Conservation (phyloP, 2,888 invertebrate species). For the Eurytoma californica region DNA sequence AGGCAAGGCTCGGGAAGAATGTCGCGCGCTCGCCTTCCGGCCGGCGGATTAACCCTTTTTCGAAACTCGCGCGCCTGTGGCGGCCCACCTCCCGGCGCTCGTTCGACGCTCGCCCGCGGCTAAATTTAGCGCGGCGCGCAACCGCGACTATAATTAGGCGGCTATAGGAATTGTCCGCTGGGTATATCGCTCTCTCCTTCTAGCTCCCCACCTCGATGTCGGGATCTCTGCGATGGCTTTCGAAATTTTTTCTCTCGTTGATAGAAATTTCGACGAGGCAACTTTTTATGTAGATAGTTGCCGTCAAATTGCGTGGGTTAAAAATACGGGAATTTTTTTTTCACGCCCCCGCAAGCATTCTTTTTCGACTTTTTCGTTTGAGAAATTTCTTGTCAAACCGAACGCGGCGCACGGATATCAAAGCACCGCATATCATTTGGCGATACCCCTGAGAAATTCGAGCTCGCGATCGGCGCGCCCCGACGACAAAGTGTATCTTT, state of each 20-base stretch:
- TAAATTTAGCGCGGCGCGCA: conserved; percentile 26
- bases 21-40: neutral
- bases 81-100: neutral
- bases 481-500: no score
- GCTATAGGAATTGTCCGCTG: conserved; percentile 6
- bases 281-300: no score
- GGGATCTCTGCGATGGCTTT: neutral
- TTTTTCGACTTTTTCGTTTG: no score
- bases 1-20: conserved; percentile 1
- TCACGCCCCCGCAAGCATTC: no score
- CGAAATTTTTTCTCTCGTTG: neutral
- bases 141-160: conserved; percentile 24
- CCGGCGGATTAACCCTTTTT: conserved; percentile 15
- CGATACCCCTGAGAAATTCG: no score
- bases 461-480: no score
- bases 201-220: neutral
- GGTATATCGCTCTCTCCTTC: neutral
- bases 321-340: no score
- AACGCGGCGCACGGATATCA: no score
- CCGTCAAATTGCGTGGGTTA: no score
- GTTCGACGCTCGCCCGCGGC: neutral
- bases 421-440: no score
- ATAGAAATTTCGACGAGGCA: no score
- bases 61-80: conserved; percentile 9
- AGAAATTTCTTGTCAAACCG: no score